Conservation (phyloP, 23 tunicate species). For the Trididemnum clinides region DNA sequence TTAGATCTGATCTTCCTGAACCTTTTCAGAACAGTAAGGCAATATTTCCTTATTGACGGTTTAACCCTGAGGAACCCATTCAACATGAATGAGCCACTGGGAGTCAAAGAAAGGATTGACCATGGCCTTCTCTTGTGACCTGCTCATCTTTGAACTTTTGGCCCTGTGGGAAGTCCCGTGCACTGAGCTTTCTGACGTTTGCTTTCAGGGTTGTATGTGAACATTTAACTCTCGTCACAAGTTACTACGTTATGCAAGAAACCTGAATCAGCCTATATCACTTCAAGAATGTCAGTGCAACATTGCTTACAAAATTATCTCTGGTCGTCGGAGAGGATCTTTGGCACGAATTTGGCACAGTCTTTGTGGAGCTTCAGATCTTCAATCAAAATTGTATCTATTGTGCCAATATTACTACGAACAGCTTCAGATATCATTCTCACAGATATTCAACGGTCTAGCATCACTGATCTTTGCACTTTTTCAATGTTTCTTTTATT, state of each 20-base stretch:
- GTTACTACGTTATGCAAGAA: conserved; percentile 14
- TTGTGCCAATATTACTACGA: conserved; percentile 3
- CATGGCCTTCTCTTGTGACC: conserved; percentile 6
- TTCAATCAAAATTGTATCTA: conserved; percentile 7
- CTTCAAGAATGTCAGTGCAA: conserved; percentile 4
- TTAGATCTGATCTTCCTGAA: too few species aligned
- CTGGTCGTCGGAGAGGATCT: conserved; percentile 27
- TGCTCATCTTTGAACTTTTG: conserved; percentile 6
- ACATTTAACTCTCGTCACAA: conserved; percentile 13
- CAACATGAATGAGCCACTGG: conserved; percentile 19
- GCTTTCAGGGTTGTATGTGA: conserved; percentile 24
- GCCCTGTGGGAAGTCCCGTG: conserved; percentile 7
- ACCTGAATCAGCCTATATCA: not conserved
- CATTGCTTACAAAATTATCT: conserved; percentile 5
- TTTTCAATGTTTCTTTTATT: not conserved
- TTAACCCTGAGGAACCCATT: conserved; percentile 22
- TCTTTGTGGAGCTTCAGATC: conserved; percentile 16
- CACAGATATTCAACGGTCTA: conserved; percentile 1
- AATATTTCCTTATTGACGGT: too few species aligned
- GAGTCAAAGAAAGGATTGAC: conserved; percentile 9
- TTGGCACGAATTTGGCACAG: not conserved
- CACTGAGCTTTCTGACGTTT: conserved; percentile 22
- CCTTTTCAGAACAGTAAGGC: conserved; percentile 12
- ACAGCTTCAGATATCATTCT: conserved; percentile 14
- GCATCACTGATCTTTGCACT: conserved; percentile 5